A percentile compares a stretch with the other conserved stretches of the same genome.
Evolutionary conservation across 2,113 vertebrate species (phyloP).

Genomic region (Dasypus novemcinctus): DNA sequence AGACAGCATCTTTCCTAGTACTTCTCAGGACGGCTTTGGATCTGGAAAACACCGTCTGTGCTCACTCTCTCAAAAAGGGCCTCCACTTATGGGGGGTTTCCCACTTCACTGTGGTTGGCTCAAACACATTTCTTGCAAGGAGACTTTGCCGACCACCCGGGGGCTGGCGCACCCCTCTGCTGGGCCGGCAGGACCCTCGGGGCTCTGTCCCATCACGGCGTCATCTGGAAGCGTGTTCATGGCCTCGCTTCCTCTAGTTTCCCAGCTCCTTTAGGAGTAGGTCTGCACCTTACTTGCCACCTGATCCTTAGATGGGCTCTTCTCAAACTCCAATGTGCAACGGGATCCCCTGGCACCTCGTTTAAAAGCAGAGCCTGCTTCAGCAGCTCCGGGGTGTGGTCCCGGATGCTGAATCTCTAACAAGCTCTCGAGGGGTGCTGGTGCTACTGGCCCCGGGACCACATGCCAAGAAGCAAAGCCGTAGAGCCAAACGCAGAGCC

Average conservation of each 20-base stretch:
- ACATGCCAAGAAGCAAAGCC: not conserved
- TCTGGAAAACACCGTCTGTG: not conserved
- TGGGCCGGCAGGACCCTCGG: no score
- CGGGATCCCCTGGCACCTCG: not conserved
- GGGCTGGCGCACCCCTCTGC: no score
- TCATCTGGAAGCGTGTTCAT: not conserved
- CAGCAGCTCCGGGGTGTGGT: not conserved
- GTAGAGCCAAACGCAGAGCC: no score
- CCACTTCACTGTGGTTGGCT: not conserved
- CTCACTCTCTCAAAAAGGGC: not conserved
- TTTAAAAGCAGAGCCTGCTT: not conserved
- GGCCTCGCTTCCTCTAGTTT: not conserved
- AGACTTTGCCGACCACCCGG: not conserved
- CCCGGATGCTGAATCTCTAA: not conserved
- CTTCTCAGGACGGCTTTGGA: not conserved
- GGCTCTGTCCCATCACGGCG: not conserved
- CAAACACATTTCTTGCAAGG: not conserved
- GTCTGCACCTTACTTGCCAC: not conserved
- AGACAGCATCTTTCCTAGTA: rapidly evolving
- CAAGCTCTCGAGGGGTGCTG: rapidly evolving
- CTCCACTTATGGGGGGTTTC: not conserved
- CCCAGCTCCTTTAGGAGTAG: not conserved
- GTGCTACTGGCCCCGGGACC: not conserved
- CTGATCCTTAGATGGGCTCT: not conserved
- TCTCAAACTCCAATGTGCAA: not conserved